Percentiles rank a stretch among this genome's conserved stretches.
phyloP scores from a whole-genome alignment of 2,113 vertebrate genomes.

The Laterallus jamaicensis region DNA sequence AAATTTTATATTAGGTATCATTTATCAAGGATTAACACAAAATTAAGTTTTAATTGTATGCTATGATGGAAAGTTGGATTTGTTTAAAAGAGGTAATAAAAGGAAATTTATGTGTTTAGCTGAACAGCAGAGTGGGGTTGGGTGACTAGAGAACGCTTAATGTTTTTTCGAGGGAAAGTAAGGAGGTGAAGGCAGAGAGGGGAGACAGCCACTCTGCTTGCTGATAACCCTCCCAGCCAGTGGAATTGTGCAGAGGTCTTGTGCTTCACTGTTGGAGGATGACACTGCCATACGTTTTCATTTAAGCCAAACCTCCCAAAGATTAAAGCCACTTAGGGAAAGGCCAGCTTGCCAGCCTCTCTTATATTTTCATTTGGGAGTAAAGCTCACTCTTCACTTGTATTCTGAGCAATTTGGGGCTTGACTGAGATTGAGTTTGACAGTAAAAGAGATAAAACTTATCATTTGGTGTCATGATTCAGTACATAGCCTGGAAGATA shows the following conservation, averaged over 20 bases:
- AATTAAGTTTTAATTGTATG: conserved; percentile 62
- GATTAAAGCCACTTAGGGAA: conserved; percentile 50
- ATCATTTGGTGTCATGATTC: conserved; percentile 75
- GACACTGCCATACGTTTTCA: background rate
- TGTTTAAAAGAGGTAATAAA: conserved; percentile 67
- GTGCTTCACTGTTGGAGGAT: background rate
- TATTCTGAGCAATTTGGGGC: conserved; percentile 55
- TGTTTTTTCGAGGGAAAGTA: background rate
- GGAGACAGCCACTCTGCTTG: background rate
- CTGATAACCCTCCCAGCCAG: conserved; percentile 23
- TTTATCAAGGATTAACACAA: conserved; percentile 57
- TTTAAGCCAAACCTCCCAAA: conserved; percentile 30
- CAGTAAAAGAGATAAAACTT: conserved; percentile 75
- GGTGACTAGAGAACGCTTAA: background rate
- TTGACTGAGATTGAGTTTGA: conserved; percentile 74
- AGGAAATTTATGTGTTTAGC: conserved; percentile 46
- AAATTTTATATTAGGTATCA: conserved; percentile 3
- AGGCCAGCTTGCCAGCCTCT: background rate
- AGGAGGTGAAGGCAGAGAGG: conserved; percentile 49
- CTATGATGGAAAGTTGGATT: conserved; percentile 52
- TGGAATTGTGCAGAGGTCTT: background rate
- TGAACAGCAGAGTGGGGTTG: background rate
- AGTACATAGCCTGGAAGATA: conserved; percentile 57
- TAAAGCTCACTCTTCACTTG: background rate
- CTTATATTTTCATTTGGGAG: background rate